These are phyloP conservation scores for Planiliza haematocheilus DNA, from an alignment of 2,113 vertebrate species.

Conservation along the genomic window DNA sequence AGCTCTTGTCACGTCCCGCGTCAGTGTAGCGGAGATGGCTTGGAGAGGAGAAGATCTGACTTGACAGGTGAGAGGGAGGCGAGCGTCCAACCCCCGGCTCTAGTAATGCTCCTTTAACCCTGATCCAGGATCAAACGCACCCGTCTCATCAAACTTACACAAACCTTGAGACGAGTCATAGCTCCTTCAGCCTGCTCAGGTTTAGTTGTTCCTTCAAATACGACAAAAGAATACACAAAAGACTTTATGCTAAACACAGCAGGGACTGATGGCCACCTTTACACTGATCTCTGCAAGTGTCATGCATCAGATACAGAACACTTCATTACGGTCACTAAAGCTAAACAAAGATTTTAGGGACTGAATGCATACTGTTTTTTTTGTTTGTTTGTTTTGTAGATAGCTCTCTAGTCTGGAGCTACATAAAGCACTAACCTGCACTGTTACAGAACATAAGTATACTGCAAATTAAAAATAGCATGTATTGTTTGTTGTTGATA, in stretches of 20 bases:
- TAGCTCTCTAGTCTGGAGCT: too few relatives aligned
- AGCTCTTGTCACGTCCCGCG: constrained; percentile 81
- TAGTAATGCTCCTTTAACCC: constrained; percentile 74
- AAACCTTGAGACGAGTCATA: not conserved
- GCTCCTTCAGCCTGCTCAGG: constrained; percentile 15
- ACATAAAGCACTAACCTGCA: too few relatives aligned
- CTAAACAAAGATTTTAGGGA: too few relatives aligned
- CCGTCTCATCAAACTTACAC: constrained; percentile 12
- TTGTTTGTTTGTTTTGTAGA: too few relatives aligned
- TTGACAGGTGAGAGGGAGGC: constrained; percentile 83
- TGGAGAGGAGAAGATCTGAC: constrained; percentile 71
- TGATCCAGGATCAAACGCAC: constrained; percentile 35
- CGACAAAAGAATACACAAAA: not conserved
- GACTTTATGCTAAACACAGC: not conserved
- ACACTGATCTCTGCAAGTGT: not conserved
- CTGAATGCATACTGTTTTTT: too few relatives aligned
- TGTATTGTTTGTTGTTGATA: too few relatives aligned
- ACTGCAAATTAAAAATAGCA: too few relatives aligned
- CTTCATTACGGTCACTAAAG: too few relatives aligned
- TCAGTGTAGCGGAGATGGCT: constrained; percentile 56
- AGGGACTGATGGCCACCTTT: not conserved
- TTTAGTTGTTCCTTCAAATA: not conserved
- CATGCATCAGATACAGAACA: not conserved
- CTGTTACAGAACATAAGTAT: too few relatives aligned
- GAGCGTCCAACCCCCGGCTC: constrained; percentile 51